phyloP scores from a whole-genome alignment of 2,797 vertebrate genomes.

The Lophius americanus region DNA sequence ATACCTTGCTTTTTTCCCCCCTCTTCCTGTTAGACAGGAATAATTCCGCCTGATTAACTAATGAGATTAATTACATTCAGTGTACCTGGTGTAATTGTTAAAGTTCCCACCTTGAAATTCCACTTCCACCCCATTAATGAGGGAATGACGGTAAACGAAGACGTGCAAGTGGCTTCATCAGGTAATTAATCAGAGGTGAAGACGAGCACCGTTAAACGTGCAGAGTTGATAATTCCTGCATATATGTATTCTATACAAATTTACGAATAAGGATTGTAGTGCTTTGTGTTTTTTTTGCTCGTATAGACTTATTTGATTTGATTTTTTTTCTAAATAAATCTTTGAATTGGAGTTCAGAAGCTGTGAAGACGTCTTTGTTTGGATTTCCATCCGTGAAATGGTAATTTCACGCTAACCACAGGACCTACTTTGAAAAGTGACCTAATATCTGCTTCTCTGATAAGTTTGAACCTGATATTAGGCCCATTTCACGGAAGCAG shows the following conservation, averaged over 20 bases:
- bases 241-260: conserved; percentile 1
- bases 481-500: conserved; percentile 62
- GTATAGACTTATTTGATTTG: conserved; percentile 23
- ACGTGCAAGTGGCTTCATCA: conserved; percentile 57
- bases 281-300: conserved; percentile 14
- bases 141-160: conserved; percentile 64
- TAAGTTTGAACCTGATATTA: conserved; percentile 69
- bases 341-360: conserved; percentile 33
- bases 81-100: conserved; percentile 80
- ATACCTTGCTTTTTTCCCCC: conserved; percentile 63
- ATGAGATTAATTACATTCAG: conserved; percentile 82
- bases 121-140: conserved; percentile 74
- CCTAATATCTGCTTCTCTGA: conserved; percentile 68
- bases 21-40: conserved; percentile 57
- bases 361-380: conserved; percentile 27
- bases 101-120: conserved; percentile 84
- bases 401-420: conserved; percentile 63
- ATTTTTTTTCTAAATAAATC: conserved; percentile 22
- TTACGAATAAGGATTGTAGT: conserved; percentile 14
- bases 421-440: conserved; percentile 63
- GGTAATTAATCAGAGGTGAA: conserved; percentile 70
- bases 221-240: conserved; percentile 53
- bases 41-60: conserved; percentile 80
- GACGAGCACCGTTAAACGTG: conserved; percentile 59
- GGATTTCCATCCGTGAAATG: conserved; percentile 47